Evolutionary conservation across 1,140 invertebrate species (phyloP).

Genomic region (Platorchestia sp.): DNA sequence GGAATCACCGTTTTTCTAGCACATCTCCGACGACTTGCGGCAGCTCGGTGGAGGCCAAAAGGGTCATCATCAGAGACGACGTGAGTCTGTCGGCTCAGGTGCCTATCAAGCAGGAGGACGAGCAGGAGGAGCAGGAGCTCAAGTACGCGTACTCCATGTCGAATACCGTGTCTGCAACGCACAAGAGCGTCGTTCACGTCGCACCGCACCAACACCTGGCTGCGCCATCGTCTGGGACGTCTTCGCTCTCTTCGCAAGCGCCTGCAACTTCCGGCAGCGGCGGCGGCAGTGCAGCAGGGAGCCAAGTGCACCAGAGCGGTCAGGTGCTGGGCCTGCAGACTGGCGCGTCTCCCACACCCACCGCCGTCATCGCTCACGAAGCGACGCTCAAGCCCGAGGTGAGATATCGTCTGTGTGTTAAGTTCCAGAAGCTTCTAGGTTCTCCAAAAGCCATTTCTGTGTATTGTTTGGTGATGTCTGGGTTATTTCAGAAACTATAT

Average conservation of each 20-base stretch:
- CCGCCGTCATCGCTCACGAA: slow-evolving; percentile 31
- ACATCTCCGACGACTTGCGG: slow-evolving; percentile 39
- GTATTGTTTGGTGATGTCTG: neutral
- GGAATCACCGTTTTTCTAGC: too few species aligned
- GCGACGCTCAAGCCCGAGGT: slow-evolving; percentile 17
- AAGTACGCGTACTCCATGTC: slow-evolving; percentile 80
- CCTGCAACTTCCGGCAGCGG: neutral
- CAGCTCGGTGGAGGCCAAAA: slow-evolving; percentile 59
- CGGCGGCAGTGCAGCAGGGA: neutral
- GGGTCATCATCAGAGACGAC: slow-evolving; percentile 64
- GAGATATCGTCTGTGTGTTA: neutral
- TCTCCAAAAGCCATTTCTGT: neutral
- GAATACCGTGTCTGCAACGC: neutral
- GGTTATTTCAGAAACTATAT: neutral
- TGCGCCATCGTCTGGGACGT: neutral
- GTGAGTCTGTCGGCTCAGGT: slow-evolving; percentile 63
- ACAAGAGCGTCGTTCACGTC: slow-evolving; percentile 17
- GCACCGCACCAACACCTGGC: neutral
- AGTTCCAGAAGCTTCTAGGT: neutral
- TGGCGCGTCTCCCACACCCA: neutral
- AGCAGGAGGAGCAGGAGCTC: slow-evolving; percentile 61
- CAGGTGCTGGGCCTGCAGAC: neutral
- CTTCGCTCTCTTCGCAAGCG: neutral
- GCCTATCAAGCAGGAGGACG: slow-evolving; percentile 62
- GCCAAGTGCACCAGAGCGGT: neutral